Conservation (phyloP, 2,113 vertebrate species). For the Mormoops blainvillei region DNA sequence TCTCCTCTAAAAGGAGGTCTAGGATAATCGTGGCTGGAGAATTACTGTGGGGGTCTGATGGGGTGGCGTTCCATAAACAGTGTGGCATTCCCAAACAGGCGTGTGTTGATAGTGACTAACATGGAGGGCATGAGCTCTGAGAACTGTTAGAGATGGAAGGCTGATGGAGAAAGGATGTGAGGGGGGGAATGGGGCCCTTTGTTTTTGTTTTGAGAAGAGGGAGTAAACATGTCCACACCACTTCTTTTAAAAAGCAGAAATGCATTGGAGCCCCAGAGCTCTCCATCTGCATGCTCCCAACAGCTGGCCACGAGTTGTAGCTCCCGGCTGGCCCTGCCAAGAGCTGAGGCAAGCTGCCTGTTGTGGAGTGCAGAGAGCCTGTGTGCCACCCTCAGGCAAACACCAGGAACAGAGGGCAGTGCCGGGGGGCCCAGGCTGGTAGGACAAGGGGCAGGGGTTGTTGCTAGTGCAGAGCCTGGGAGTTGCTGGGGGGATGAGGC, state of each 20-base stretch:
- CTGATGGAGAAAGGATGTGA: not conserved
- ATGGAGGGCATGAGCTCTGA: rapidly evolving
- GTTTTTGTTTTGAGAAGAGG: not conserved
- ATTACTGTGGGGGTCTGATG: not conserved
- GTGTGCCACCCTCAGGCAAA: not conserved
- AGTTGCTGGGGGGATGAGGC: not conserved
- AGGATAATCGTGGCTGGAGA: not conserved
- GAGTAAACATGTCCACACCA: not conserved
- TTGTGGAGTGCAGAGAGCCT: not conserved
- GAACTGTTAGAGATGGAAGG: not conserved
- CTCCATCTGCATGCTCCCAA: not conserved
- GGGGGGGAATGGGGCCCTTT: not conserved
- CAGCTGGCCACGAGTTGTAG: not conserved
- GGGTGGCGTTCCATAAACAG: not conserved
- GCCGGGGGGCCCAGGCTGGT: not conserved
- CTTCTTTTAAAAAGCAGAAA: not conserved
- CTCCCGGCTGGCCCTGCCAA: not conserved
- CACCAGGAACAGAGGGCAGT: not conserved
- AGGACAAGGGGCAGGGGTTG: not conserved
- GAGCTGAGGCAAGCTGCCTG: not conserved
- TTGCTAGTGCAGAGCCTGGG: not conserved
- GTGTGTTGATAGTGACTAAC: not conserved
- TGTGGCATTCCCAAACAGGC: rapidly evolving
- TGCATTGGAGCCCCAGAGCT: not conserved
- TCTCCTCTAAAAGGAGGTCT: not conserved